Base-by-base conservation (phyloP, 2,113 vertebrate genomes). In the Polypterus bichir region DNA sequence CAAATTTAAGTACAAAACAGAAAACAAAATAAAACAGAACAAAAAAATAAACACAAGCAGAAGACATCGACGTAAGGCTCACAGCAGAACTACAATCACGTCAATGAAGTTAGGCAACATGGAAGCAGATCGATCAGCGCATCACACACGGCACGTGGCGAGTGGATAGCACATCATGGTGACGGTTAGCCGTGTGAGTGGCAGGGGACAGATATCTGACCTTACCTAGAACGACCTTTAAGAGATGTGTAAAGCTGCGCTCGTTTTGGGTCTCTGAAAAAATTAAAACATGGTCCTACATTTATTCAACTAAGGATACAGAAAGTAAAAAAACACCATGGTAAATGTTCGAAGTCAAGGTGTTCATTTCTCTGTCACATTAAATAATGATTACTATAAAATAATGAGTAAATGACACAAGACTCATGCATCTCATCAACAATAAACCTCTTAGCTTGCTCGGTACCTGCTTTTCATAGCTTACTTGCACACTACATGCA, bases 111-210 rank as follows among this genome's bases (percentile, higher is more conserved):
- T 48, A 59, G 60, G 64, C 46, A 52, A 45, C 67, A 65, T 65
- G 62, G 62, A 71, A 63, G 68, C 57, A 46, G 70, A 47, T 57
- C 64, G 65, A 69, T 56, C 63, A 48, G 58, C 49, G 69, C 67
- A 58, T 4, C 58, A 64, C 63, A 75, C 44, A 61, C 56, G 61
- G 27, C 49, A 62, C 0, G 0, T 9, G 67, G 62, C 59, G 60
- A 47, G 5, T 46, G 63, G 68, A 68, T 45, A 62, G 53, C 4
- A 44, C 47, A 46, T 47, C 44, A 5, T 59, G 44, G 45, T 4
- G 3, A 27, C 27, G 27, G 27, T 27, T 27, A 27, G 27, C 27
- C 27, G 27, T 27, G 27, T 27, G 27, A 27, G 27, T 27, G 27
- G 9, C 51, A 5, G 5, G 54, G 56, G 44, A 44, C 44, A 65